These are phyloP conservation scores for Ambastaia sidthimunki DNA, from an alignment of 2,797 vertebrate species.

Conservation along the genomic window DNA sequence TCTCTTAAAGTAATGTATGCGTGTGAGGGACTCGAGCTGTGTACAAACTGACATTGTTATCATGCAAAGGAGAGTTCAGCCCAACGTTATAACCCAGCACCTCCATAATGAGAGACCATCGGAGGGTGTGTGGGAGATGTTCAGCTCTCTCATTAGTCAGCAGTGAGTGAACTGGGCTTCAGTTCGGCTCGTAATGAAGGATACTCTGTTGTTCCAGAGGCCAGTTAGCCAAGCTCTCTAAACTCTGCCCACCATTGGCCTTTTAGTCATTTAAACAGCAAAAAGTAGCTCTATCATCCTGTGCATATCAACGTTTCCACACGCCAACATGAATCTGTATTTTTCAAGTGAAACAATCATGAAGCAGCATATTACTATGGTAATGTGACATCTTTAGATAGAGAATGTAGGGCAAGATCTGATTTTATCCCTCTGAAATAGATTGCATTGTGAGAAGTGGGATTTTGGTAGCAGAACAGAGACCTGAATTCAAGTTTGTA, in stretches of 20 bases:
- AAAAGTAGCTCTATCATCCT: constrained; percentile 12
- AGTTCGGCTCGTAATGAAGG: constrained; percentile 27
- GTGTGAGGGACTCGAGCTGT: not conserved
- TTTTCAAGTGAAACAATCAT: not conserved
- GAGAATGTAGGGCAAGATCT: not conserved
- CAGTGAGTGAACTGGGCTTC: constrained; percentile 57
- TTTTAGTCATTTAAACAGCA: constrained; percentile 27
- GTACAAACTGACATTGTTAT: constrained; percentile 47
- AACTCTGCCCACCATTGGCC: constrained; percentile 18
- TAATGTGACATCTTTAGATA: not conserved
- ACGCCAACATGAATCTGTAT: constrained; percentile 7
- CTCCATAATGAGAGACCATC: constrained; percentile 58
- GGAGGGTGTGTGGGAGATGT: constrained; percentile 40
- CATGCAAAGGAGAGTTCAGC: constrained; percentile 53
- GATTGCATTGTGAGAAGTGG: not conserved
- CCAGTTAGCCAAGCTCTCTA: constrained; percentile 22
- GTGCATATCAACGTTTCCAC: not conserved
- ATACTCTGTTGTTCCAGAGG: constrained; percentile 24
- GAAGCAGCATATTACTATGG: not conserved
- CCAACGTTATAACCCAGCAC: constrained; percentile 35
- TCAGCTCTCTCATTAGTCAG: constrained; percentile 50
- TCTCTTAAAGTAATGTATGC: constrained; percentile 4
- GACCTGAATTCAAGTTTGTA: not conserved
- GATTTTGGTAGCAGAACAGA: not conserved
- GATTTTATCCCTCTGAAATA: not conserved